Percentiles rank a stretch among this genome's conserved stretches.
Conservation (phyloP, 2,888 invertebrate genomes). For the Ennomos quercinarius region DNA sequence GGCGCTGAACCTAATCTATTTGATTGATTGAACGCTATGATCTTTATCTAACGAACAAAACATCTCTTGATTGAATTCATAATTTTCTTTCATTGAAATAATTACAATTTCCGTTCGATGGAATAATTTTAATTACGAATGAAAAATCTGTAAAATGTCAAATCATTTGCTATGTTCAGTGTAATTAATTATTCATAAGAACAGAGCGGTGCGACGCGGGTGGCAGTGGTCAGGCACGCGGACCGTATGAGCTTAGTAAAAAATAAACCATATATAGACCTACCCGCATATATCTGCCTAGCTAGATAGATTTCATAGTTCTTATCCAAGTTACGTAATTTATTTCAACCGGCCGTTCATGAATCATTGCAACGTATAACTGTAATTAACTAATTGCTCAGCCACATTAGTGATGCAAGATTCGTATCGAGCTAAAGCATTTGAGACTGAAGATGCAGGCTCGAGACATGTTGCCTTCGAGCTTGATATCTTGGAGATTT, state of each 20-base stretch:
- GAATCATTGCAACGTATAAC: constrained; percentile 53
- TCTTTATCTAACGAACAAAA: constrained; percentile 62
- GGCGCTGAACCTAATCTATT: constrained; percentile 46
- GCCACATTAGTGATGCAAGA: constrained; percentile 57
- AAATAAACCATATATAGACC: constrained; percentile 31
- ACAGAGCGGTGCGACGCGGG: constrained; percentile 38
- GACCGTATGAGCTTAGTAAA: constrained; percentile 30
- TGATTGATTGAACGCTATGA: constrained; percentile 64
- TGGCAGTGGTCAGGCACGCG: constrained; percentile 25
- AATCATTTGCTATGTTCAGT: constrained; percentile 34
- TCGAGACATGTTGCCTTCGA: constrained; percentile 35
- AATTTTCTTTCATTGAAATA: constrained; percentile 56
- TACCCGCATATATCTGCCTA: constrained; percentile 11
- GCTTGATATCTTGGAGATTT: constrained; percentile 35
- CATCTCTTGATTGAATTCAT: constrained; percentile 59
- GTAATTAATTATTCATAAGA: constrained; percentile 38
- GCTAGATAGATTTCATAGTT: constrained; percentile 28
- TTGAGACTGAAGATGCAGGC: constrained; percentile 44
- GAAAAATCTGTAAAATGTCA: constrained; percentile 33
- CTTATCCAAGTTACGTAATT: constrained; percentile 27
- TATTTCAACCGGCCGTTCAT: constrained; percentile 31
- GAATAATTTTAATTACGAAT: constrained; percentile 34
- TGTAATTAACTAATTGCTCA: constrained; percentile 63
- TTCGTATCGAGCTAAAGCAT: constrained; percentile 57
- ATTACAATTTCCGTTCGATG: constrained; percentile 44